Evolutionary conservation across 1,140 invertebrate species (phyloP), one percentile per base, ranked within the genome.

Genomic region (Oryctes rhinoceros): DNA sequence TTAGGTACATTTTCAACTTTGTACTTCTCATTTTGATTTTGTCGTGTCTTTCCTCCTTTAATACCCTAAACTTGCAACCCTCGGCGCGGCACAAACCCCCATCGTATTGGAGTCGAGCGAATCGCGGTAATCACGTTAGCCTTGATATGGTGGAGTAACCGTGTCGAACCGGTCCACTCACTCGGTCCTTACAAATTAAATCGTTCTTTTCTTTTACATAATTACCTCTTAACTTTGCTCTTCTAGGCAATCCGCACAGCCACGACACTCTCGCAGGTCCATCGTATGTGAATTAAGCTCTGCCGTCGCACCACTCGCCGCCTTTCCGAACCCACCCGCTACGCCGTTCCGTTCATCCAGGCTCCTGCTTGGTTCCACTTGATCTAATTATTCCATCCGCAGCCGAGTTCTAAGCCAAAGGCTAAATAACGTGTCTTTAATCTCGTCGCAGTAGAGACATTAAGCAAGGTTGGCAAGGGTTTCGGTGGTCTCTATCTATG

Each of bases 181-280:
- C 24, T 71, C 65, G 65, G 20, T 37, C 65, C 77, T 81, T 30
- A 82, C 81, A 83, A 85, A 85, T 85, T 85, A 83, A 84, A 85
- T 85, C 83, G 83, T 85, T 86, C 85, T 86, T 86, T 86, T 86
- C 85, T 86, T 85, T 85, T 84, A 83, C 84, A 84, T 86, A 86
- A 86, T 86, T 85, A 86, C 84, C 84, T 83, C 81, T 80, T 83
- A 86, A 85, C 85, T 85, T 86, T 84, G 83, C 85, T 83, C 83
- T 85, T 83, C 83, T 80, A 80, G 80, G 83, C 18, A 35, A 24
- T 30, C 65, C 24, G 65, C 18, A 59, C 65, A 71, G 65, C 24
- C 79, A 24, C 79, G 77, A 53, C 13, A 37, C 74, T 37, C 79
- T 71, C 24, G 53, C 3, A 18, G 78, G 82, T 83, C 83, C 83